Evolutionary conservation across 1,140 invertebrate genomes (phyloP), one percentile per base, ranked within the genome.

Genomic region (Teleopsis dalmanni): DNA sequence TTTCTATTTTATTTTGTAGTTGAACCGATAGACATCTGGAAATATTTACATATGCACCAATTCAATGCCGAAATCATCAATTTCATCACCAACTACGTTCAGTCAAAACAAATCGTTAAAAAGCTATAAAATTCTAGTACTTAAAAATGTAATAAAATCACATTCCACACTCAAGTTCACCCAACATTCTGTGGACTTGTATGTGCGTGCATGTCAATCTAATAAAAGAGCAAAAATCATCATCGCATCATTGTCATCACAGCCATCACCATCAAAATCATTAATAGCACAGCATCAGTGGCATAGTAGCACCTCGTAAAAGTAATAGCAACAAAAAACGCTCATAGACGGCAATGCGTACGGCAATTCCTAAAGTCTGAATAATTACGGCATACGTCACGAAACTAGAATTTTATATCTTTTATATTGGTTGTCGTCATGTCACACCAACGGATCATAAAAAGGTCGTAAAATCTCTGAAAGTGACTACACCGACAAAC

Each of bases 101-200:
- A 46, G 21, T 47, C 61, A 64, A 59, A 67, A 67, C 64, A 67
- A 67, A 67, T 67, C 64, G 64, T 67, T 67, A 67, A 67, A 66
- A 60, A 52, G 52, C 51, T 42, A 62, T 66, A 63, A 67, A 65
- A 64, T 52, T 48, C 22, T 19, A 41, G 44, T 35, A 41, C 34
- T 22, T 25, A 21, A 4, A 6, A 42, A 22, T 14, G 21, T 25
- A 23, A 26, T 33, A 23, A 8, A 40, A 26, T 16, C 14, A 33
- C 14, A 37, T 11, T 23, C 21, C 21, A 36, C 18, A 47, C 25
- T 26, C 44, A 18, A 25, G 26, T n/a, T 10, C 21, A 10, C 19
- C 26, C 21, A 8, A 3, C 26, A 14, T n/a, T 23, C 14, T 13
- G 5, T 23, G 3, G 8, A 22, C 9, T 26, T 22, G 3, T 16